These are phyloP conservation scores for Dione juno DNA, from an alignment of 2,888 invertebrate genomes.

Conservation along the genomic window DNA sequence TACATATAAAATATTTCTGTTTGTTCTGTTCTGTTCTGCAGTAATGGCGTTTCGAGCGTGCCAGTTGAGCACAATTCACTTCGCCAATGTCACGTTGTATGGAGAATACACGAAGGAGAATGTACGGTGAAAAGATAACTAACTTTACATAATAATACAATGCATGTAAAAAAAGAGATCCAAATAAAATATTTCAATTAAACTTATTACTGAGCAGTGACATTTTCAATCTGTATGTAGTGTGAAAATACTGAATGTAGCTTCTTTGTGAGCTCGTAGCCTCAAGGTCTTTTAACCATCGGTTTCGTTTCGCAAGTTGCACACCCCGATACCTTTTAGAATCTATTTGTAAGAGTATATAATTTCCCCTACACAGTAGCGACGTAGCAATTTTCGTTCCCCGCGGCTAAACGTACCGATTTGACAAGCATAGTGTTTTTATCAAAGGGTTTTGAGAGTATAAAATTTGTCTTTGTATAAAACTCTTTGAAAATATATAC, in stretches of 20 bases:
- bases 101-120: too few species aligned
- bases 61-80: too few species aligned
- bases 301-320: constrained; percentile 67
- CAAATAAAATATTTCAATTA: too few species aligned
- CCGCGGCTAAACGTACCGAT: constrained; percentile 58
- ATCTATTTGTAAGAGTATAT: constrained; percentile 79
- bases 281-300: constrained; percentile 52
- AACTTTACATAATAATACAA: too few species aligned
- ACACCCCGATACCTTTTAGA: constrained; percentile 66
- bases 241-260: constrained; percentile 7
- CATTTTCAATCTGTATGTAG: not conserved
- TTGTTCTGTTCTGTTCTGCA: too few species aligned
- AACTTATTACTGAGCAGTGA: not conserved
- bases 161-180: too few species aligned
- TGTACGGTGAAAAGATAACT: too few species aligned
- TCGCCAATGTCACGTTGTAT: too few species aligned
- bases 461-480: constrained; percentile 16
- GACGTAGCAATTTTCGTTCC: constrained; percentile 68
- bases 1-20: too few species aligned
- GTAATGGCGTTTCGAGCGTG: too few species aligned
- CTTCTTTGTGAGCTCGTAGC: constrained; percentile 57
- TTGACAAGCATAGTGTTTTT: constrained; percentile 51
- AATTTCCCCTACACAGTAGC: constrained; percentile 68
- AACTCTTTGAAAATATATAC: not conserved
- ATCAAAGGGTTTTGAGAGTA: constrained; percentile 28